phyloP scores from a whole-genome alignment of 2,113 vertebrate species.

The Peromyscus polionotus region DNA sequence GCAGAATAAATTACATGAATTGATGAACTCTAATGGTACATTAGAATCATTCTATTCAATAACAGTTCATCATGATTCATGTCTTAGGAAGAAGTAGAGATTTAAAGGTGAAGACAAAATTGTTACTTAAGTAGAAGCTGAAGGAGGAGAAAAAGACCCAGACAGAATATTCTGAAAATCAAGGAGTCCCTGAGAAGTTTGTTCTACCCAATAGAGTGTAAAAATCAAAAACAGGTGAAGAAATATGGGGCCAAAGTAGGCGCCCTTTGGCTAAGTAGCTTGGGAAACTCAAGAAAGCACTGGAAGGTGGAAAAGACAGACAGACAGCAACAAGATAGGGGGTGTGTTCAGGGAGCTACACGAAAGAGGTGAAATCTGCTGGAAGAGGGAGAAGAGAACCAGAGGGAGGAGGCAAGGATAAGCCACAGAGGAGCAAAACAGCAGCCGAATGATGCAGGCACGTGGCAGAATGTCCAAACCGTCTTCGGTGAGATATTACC shows the following conservation, averaged over 20 bases:
- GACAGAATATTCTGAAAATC: background rate
- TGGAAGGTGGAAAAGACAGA: background rate
- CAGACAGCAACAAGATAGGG: fast-evolving
- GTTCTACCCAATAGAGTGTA: background rate
- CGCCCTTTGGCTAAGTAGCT: background rate
- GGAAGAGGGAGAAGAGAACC: fast-evolving
- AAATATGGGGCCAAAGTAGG: background rate
- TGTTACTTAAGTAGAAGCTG: background rate
- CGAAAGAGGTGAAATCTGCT: background rate
- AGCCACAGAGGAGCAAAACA: background rate
- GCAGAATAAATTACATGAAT: background rate
- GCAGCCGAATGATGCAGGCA: fast-evolving
- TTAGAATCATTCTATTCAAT: background rate
- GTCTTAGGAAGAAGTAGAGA: background rate
- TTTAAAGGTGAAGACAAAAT: background rate
- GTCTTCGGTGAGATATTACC: background rate
- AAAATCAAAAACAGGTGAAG: background rate
- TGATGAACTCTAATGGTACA: background rate
- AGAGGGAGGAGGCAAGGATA: background rate
- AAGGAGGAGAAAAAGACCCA: background rate
- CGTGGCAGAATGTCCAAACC: constrained; percentile 6
- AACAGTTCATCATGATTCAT: background rate
- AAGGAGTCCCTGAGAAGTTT: background rate
- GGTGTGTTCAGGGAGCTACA: background rate
- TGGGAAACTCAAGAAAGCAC: background rate